Percentiles rank a stretch among this genome's conserved stretches.
Conservation (phyloP, 2,113 vertebrate genomes). For the Brachypteracias leptosomus region DNA sequence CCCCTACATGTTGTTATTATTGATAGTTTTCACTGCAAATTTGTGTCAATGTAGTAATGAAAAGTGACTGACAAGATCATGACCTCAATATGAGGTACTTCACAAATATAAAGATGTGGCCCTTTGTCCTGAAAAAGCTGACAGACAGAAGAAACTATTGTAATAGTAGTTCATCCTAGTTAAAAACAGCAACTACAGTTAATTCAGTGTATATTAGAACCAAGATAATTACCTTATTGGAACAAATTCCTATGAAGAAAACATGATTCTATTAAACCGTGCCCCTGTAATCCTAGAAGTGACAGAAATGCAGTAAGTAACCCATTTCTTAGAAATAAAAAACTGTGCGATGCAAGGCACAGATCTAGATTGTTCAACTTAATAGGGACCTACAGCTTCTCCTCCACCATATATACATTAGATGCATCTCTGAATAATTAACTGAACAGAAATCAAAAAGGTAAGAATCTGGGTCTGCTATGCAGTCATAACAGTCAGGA, state of each 20-base stretch:
- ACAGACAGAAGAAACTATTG: not conserved
- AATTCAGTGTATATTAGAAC: not conserved
- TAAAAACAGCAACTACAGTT: not conserved
- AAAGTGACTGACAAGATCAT: not conserved
- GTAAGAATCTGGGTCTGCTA: not conserved
- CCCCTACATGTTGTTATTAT: not conserved
- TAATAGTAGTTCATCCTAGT: not conserved
- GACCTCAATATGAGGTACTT: not conserved
- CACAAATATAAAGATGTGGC: not conserved
- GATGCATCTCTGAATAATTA: not conserved
- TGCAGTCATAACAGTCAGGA: not conserved
- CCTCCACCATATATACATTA: not conserved
- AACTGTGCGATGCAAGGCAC: not conserved
- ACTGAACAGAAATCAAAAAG: not conserved
- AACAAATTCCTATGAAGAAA: conserved; percentile 53
- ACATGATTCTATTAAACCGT: not conserved
- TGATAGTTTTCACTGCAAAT: not conserved
- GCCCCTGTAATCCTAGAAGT: conserved; percentile 34
- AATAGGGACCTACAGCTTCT: not conserved
- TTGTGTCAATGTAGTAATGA: not conserved
- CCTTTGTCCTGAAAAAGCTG: not conserved
- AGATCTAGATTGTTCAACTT: conserved; percentile 10
- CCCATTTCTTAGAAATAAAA: conserved; percentile 56
- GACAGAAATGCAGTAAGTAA: conserved; percentile 59
- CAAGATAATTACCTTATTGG: conserved; percentile 30